Evolutionary conservation across 2,113 vertebrate genomes (phyloP), one percentile per base, ranked within the genome.

Genomic region (Cottus gobio): DNA sequence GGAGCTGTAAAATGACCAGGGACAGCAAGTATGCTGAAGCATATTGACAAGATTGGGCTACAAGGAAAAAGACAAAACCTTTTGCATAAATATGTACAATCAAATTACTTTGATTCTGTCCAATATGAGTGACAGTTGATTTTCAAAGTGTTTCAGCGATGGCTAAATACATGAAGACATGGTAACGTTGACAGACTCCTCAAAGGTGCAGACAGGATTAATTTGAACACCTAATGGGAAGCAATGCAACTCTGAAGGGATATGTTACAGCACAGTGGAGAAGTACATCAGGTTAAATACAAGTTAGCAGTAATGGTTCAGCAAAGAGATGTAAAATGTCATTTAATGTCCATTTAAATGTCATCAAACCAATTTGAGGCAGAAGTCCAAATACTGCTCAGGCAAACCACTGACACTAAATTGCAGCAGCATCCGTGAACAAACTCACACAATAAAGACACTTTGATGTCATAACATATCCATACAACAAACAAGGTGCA

Each of bases 1-100:
- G 65, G 84, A 84, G 60, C 82, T 36, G 37, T 85, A 83, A 90
- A 89, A 87, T 87, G 79, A 85, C 87, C 67, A 42, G 75, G 80
- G 82, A 86, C 79, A 87, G 83, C 78, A 31, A 71, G 76, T 48
- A 50, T 60, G 75, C 69, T 34, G 54, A 71, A 61, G 31, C 63
- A 37, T 50, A 76, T 20, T 69, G 74, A 60, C 62, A 75, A 72
- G 50, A 70, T 75, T 77, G 63, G 69, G 44, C 46, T 70, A 26
- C 50, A 28, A 37, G 16, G 39, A 2, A 58, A 83, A 77, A 71
- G 24, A 60, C 42, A 82, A 86, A 75, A 74, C 20, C 48, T 48
- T 34, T 54, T 70, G 71, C 52, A 57, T 46, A 54, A 68, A 31
- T 30, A 37, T 34, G 22, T 8, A 42, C 20, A 70, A 56, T 34